A percentile compares a stretch with the other conserved stretches of the same genome.
Conservation (phyloP, 2,797 vertebrate genomes). For the Scarus forsteni region DNA sequence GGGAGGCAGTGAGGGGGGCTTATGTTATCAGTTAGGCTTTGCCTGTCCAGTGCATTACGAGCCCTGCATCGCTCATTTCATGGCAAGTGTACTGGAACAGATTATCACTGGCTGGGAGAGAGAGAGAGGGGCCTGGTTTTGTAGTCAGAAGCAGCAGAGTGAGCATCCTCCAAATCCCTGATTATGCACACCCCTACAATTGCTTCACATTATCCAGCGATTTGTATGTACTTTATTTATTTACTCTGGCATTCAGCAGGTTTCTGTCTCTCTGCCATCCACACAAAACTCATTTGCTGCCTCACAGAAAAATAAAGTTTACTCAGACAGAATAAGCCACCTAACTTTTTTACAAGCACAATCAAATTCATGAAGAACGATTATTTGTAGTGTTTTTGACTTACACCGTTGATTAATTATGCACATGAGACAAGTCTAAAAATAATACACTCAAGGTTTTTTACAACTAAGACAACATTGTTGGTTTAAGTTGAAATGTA, state of each 20-base stretch:
- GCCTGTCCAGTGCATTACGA: slow-evolving; percentile 79
- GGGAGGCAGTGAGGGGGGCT: slow-evolving; percentile 37
- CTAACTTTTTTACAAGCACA: slow-evolving; percentile 47
- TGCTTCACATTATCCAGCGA: slow-evolving; percentile 67
- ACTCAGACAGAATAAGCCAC: slow-evolving; percentile 46
- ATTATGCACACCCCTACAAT: slow-evolving; percentile 76
- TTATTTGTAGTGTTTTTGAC: slow-evolving; percentile 17
- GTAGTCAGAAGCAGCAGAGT: slow-evolving; percentile 72
- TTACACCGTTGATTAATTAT: background rate
- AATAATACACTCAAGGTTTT: background rate
- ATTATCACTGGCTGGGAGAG: slow-evolving; percentile 71
- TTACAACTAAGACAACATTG: background rate
- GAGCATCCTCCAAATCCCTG: slow-evolving; percentile 75
- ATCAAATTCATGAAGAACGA: slow-evolving; percentile 28
- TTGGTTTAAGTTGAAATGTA: too few species aligned
- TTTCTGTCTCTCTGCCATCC: slow-evolving; percentile 39
- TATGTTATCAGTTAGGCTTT: slow-evolving; percentile 81
- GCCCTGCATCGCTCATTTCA: slow-evolving; percentile 79
- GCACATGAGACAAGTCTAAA: background rate
- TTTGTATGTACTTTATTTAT: slow-evolving; percentile 74
- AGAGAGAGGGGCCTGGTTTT: slow-evolving; percentile 45
- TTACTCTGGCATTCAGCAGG: slow-evolving; percentile 68
- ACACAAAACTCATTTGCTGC: slow-evolving; percentile 31
- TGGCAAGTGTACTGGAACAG: slow-evolving; percentile 82
- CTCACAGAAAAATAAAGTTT: slow-evolving; percentile 33